A percentile compares a stretch with the other conserved stretches of the same genome.
phyloP scores from a whole-genome alignment of 1,140 invertebrate genomes.

The Drosophila truncata region DNA sequence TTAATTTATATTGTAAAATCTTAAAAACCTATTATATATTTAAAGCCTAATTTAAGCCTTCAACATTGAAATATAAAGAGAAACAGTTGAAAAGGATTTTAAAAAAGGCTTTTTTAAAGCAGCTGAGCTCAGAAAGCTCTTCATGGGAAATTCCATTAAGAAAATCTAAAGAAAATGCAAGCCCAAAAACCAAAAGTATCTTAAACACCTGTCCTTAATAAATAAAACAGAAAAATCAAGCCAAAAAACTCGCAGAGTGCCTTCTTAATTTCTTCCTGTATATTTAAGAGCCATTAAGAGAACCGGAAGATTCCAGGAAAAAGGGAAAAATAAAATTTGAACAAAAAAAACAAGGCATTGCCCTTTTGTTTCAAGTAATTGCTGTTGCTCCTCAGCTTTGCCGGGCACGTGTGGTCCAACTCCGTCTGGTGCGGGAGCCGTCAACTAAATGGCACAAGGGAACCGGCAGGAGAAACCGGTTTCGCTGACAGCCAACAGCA shows the following conservation, averaged over 20 bases:
- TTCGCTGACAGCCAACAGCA: slow-evolving; percentile 17
- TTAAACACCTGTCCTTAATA: neutral
- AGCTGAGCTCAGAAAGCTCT: neutral
- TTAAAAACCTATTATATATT: too few species aligned
- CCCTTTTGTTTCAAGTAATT: slow-evolving; percentile 29
- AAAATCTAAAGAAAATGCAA: neutral
- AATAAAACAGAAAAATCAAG: neutral
- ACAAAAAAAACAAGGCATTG: slow-evolving; percentile 20
- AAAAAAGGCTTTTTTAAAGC: neutral
- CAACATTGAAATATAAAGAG: neutral
- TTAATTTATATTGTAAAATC: neutral
- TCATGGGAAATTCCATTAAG: neutral
- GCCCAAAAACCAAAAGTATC: neutral
- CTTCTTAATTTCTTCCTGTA: neutral
- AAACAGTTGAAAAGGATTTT: neutral
- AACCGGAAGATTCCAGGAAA: neutral
- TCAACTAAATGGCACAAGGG: slow-evolving; percentile 8
- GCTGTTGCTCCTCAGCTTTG: neutral
- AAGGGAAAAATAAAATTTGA: neutral
- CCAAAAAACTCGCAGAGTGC: neutral
- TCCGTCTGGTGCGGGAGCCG: slow-evolving; percentile 23
- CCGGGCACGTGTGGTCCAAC: slow-evolving; percentile 29
- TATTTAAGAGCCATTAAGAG: slow-evolving; percentile 4
- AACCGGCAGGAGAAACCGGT: slow-evolving; percentile 38
- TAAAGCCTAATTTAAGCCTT: too few species aligned